Conservation (phyloP, 2,888 invertebrate genomes). For the Luperina nickerlii region DNA sequence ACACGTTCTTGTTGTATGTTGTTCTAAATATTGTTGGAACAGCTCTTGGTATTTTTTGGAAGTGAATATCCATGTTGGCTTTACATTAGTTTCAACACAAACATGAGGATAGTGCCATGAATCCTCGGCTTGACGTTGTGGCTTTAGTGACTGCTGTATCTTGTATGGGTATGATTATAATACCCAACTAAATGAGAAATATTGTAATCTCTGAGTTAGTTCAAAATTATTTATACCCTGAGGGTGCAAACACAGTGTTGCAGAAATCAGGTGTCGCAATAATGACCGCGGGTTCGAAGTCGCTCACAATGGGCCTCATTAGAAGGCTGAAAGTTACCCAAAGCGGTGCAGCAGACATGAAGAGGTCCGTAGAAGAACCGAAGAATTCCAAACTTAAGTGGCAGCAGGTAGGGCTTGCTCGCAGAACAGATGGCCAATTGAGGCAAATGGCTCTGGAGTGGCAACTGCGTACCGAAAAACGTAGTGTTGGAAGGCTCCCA, state of each 20-base stretch:
- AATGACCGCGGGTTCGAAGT: no score
- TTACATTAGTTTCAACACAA: constrained; percentile 21
- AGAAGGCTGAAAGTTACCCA: not conserved
- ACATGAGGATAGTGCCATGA: constrained; percentile 16
- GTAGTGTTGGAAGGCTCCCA: no score
- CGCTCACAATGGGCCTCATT: not conserved
- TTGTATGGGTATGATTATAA: constrained; percentile 6
- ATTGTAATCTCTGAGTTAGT: not conserved
- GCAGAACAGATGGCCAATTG: not conserved
- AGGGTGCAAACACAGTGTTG: not conserved
- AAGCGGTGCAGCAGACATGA: not conserved
- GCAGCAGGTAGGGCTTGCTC: not conserved
- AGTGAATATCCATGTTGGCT: constrained; percentile 25
- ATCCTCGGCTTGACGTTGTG: not conserved
- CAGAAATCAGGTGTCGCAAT: no score
- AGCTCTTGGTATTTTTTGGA: constrained; percentile 27
- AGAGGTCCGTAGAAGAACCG: not conserved
- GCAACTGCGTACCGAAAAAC: no score
- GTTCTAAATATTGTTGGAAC: constrained; percentile 21
- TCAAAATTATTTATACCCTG: not conserved
- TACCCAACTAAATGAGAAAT: not conserved
- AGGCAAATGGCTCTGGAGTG: not conserved
- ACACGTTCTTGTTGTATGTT: constrained; percentile 50
- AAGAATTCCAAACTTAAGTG: not conserved
- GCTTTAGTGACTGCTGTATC: constrained; percentile 4